Percentiles rank a stretch among this genome's conserved stretches.
phyloP scores from a whole-genome alignment of 2,797 vertebrate species.

The Platalea minor region DNA sequence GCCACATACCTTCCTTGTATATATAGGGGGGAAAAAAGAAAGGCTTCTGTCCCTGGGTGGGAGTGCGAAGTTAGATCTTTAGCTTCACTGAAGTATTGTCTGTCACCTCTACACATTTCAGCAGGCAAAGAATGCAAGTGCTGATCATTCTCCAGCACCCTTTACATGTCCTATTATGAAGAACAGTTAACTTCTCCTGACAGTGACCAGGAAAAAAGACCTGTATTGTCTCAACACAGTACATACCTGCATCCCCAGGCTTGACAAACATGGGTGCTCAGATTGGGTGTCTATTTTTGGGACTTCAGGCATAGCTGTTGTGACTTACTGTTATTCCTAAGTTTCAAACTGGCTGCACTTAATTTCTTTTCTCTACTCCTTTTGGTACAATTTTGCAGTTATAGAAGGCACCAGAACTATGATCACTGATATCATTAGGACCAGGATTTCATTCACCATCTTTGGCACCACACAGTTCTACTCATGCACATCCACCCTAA shows the following conservation, averaged over 20 bases:
- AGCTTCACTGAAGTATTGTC: not conserved
- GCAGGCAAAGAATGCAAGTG: not conserved
- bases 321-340: not conserved
- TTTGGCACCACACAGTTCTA: not conserved
- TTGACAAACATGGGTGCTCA: not conserved
- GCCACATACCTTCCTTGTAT: not conserved
- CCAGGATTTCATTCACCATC: not conserved
- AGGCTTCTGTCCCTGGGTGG: not conserved
- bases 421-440: not conserved
- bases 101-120: not conserved
- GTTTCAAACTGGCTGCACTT: not conserved
- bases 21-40: not conserved
- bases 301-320: not conserved
- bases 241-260: not conserved
- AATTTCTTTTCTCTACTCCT: not conserved
- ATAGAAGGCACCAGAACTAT: not conserved
- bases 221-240: not conserved
- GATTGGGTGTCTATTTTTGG: not conserved
- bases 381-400: not conserved
- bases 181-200: not conserved
- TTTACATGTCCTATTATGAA: not conserved
- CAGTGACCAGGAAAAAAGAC: not conserved
- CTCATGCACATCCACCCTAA: not conserved
- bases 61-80: not conserved
- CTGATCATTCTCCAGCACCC: not conserved